A percentile compares a stretch with the other conserved stretches of the same genome.
Evolutionary conservation across 2,797 vertebrate species (phyloP).

Genomic region (Pangasius macronema): DNA sequence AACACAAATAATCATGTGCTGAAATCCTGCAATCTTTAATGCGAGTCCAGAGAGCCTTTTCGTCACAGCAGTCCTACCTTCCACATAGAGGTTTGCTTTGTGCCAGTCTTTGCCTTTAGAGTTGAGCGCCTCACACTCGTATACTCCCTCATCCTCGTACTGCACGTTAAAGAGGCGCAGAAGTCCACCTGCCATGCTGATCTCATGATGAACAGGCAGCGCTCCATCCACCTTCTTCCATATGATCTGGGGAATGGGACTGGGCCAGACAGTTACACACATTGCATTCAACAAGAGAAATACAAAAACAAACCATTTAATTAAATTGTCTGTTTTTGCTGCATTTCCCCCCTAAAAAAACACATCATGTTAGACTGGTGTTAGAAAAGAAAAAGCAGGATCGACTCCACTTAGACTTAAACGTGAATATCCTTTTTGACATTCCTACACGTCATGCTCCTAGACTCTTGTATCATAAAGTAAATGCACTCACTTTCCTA

Average conservation of each 20-base stretch:
- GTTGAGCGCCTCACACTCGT: slow-evolving; percentile 91
- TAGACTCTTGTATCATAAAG: not conserved
- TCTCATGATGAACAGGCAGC: slow-evolving; percentile 81
- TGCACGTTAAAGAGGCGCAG: slow-evolving; percentile 90
- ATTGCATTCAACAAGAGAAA: not conserved
- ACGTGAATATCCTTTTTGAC: not conserved
- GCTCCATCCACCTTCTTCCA: slow-evolving; percentile 87
- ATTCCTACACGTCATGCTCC: not conserved
- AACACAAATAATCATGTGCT: not conserved
- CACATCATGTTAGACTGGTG: not conserved
- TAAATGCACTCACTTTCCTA: slow-evolving; percentile 84
- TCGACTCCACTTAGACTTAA: not conserved
- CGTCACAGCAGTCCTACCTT: slow-evolving; percentile 74
- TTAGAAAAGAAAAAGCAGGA: not conserved
- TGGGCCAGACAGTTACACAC: slow-evolving; percentile 56
- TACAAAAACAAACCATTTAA: not conserved
- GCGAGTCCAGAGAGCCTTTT: not conserved
- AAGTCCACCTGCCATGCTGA: slow-evolving; percentile 84
- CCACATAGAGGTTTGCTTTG: slow-evolving; percentile 82
- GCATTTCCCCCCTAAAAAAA: not conserved
- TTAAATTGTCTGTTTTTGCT: not conserved
- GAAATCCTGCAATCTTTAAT: not conserved
- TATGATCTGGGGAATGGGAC: slow-evolving; percentile 90
- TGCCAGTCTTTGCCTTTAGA: slow-evolving; percentile 89
- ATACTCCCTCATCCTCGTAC: slow-evolving; percentile 86